These are phyloP conservation scores for Megalonaias nervosa DNA, from an alignment of 1,140 invertebrate species.

Conservation along the genomic window DNA sequence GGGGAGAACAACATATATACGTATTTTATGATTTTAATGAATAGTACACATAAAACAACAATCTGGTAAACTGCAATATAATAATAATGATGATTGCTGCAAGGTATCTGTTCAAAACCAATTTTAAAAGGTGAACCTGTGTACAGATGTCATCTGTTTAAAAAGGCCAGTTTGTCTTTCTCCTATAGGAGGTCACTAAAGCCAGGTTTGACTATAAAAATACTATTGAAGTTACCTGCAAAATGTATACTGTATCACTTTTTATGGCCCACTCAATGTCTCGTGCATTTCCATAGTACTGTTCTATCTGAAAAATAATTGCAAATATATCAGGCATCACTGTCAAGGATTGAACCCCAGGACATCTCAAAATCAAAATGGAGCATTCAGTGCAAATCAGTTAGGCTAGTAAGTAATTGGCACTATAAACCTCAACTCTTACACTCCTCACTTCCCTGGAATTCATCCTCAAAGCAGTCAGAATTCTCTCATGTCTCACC, in stretches of 20 bases:
- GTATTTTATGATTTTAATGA: too few species aligned
- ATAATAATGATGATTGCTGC: too few species aligned
- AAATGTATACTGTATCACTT: conserved; percentile 54
- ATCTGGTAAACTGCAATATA: too few species aligned
- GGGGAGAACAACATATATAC: too few species aligned
- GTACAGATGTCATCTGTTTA: not conserved
- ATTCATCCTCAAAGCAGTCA: not conserved
- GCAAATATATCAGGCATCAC: not conserved
- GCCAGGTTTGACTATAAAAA: too few species aligned
- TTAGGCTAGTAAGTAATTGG: not conserved
- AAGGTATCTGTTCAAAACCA: too few species aligned
- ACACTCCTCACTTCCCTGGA: not conserved
- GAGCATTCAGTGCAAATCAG: not conserved
- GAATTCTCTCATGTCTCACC: not conserved
- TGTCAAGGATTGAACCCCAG: not conserved
- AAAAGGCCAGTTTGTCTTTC: not conserved
- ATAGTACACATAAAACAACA: too few species aligned
- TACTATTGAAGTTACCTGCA: conserved; percentile 57
- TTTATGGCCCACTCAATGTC: conserved; percentile 81
- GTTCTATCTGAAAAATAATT: conserved; percentile 74
- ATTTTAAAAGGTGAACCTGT: not conserved
- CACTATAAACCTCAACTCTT: not conserved
- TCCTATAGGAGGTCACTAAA: too few species aligned
- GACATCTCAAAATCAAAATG: conserved; percentile 3
- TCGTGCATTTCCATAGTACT: conserved; percentile 78